Evolutionary conservation across 2,797 vertebrate genomes (phyloP).

Genomic region (Bradypus variegatus): DNA sequence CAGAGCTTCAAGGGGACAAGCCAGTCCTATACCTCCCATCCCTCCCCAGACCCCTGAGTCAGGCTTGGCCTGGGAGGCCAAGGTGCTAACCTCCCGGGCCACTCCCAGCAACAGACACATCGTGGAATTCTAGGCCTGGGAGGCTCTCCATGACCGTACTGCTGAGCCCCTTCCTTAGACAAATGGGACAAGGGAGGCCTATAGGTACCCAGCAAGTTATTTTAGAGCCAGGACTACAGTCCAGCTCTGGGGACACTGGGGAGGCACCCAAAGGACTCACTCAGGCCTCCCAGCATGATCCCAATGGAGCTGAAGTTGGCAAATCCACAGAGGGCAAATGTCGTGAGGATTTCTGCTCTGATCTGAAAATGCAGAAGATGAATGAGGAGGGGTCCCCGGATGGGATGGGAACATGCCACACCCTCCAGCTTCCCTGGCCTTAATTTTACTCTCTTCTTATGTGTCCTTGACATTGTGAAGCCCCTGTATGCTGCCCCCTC

Average conservation of each 20-base stretch:
- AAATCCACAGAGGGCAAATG: slow-evolving; percentile 93
- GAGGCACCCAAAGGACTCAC: slow-evolving; percentile 75
- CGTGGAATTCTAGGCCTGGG: not conserved
- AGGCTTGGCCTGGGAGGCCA: not conserved
- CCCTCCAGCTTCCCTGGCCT: not conserved
- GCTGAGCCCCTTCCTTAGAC: not conserved
- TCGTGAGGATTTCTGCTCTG: slow-evolving; percentile 87
- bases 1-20: not conserved
- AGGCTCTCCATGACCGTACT: not conserved
- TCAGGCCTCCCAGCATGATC: slow-evolving; percentile 88
- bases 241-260: not conserved
- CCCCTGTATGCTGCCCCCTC: not conserved
- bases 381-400: not conserved
- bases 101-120: not conserved
- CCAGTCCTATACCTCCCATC: accelerated
- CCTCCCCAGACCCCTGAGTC: not conserved
- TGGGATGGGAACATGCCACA: not conserved
- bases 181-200: not conserved
- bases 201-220: not conserved
- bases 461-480: not conserved
- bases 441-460: not conserved
- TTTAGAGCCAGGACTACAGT: not conserved
- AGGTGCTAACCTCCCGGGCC: not conserved
- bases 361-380: slow-evolving; percentile 73
- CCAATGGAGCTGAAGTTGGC: slow-evolving; percentile 94